Evolutionary conservation across 1,140 invertebrate species (phyloP).

Genomic region (Orussus abietinus): DNA sequence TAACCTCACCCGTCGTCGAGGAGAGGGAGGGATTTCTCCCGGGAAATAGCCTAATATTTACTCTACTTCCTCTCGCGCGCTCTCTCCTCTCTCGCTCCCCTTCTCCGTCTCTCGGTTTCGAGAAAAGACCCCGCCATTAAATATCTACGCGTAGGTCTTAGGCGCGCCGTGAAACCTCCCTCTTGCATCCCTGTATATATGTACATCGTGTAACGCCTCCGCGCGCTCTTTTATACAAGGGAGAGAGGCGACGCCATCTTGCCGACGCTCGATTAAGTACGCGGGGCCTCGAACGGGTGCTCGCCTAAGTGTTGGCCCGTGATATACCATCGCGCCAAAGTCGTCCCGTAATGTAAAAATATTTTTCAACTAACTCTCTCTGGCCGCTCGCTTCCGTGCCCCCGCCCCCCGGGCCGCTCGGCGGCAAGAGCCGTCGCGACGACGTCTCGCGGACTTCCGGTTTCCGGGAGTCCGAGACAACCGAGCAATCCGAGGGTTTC

Average conservation of each 20-base stretch:
- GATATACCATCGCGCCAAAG: constrained; percentile 25
- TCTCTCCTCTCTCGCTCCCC: constrained; percentile 11
- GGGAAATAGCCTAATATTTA: constrained; percentile 12
- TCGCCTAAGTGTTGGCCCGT: too few species aligned
- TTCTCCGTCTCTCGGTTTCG: constrained; percentile 4
- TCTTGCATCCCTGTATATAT: constrained; percentile 25
- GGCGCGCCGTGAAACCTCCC: constrained; percentile 19
- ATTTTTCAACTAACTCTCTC: constrained; percentile 35
- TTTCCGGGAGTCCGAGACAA: not conserved
- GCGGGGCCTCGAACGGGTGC: too few species aligned
- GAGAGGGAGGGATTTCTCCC: too few species aligned
- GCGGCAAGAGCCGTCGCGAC: not conserved
- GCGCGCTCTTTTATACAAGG: constrained; percentile 30
- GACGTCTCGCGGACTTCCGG: not conserved
- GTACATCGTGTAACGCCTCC: constrained; percentile 30
- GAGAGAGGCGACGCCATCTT: constrained; percentile 24
- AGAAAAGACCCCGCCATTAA: constrained; percentile 18
- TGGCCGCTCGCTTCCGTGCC: constrained; percentile 12
- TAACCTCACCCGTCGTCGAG: too few species aligned
- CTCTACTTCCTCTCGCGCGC: constrained; percentile 18
- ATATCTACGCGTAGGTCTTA: constrained; percentile 23
- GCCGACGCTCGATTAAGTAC: constrained; percentile 34
- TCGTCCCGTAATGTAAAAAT: constrained; percentile 42
- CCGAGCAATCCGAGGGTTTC: constrained; percentile 3
- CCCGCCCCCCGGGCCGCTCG: constrained; percentile 1